A percentile compares a stretch with the other conserved stretches of the same genome.
phyloP scores from a whole-genome alignment of 1,140 invertebrate genomes.

The Eciton burchellii region DNA sequence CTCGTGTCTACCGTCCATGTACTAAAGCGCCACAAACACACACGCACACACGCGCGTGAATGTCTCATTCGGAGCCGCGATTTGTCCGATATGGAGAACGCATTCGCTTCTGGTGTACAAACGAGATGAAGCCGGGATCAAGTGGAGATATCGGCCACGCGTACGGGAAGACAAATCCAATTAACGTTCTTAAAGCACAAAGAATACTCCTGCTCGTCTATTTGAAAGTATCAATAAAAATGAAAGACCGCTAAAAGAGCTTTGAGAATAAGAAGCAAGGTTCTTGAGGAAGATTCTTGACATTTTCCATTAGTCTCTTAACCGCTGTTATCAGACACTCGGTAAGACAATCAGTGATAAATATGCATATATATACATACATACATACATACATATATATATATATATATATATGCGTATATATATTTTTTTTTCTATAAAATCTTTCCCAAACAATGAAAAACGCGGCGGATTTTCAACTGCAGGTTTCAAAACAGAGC shows the following conservation, averaged over 20 bases:
- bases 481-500: no score
- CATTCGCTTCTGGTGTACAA: neutral
- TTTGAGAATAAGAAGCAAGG: neutral
- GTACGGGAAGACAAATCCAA: neutral
- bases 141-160: no score
- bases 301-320: neutral
- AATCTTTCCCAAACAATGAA: no score
- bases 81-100: conserved; percentile 41
- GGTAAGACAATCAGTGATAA: neutral
- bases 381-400: neutral
- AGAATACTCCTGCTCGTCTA: neutral
- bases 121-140: conserved; percentile 20
- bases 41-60: neutral
- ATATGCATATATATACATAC: no score
- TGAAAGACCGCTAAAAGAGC: neutral
- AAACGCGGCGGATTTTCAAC: no score
- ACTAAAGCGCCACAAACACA: conserved; percentile 7
- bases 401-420: neutral
- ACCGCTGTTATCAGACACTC: neutral
- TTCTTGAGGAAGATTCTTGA: neutral
- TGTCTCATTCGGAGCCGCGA: conserved; percentile 15
- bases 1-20: neutral
- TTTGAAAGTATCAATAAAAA: neutral
- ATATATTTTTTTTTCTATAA: no score
- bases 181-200: neutral